Evolutionary conservation across 92 coral and sea anemone genomes (phyloP).

Genomic region (Nematostella vectensis): DNA sequence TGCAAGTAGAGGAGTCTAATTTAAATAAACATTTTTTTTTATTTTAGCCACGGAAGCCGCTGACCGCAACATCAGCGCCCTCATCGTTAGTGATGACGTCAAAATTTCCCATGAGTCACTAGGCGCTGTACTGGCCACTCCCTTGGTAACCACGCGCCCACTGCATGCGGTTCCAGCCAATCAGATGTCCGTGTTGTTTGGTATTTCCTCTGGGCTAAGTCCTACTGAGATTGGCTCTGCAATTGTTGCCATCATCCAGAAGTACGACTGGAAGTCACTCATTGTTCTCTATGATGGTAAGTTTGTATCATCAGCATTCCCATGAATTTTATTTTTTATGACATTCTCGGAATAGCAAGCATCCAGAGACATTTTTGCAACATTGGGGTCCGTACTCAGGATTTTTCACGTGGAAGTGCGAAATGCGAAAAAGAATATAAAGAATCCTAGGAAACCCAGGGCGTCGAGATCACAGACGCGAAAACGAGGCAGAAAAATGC

Average conservation of each 20-base stretch:
- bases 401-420: no score
- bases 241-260: conserved; percentile 11
- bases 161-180: conserved; percentile 10
- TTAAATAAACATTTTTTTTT: background rate
- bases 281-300: conserved; percentile 44
- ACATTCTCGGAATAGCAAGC: background rate
- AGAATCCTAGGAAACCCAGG: no score
- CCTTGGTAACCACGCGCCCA: conserved; percentile 39
- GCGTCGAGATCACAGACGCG: no score
- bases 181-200: conserved; percentile 9
- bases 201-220: conserved; percentile 17
- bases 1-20: background rate
- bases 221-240: conserved; percentile 17
- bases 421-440: no score
- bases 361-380: no score
- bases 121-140: conserved; percentile 29
- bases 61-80: conserved; percentile 6
- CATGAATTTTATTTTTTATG: no score
- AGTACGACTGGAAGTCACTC: conserved; percentile 34
- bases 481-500: no score
- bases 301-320: background rate
- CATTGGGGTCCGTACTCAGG: no score
- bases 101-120: conserved; percentile 28
- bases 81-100: conserved; percentile 21
- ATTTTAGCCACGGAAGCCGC: conserved; percentile 26